Conservation (phyloP, 53 echinoderm and acorn worm species). For the Mesocentrotus franciscanus region DNA sequence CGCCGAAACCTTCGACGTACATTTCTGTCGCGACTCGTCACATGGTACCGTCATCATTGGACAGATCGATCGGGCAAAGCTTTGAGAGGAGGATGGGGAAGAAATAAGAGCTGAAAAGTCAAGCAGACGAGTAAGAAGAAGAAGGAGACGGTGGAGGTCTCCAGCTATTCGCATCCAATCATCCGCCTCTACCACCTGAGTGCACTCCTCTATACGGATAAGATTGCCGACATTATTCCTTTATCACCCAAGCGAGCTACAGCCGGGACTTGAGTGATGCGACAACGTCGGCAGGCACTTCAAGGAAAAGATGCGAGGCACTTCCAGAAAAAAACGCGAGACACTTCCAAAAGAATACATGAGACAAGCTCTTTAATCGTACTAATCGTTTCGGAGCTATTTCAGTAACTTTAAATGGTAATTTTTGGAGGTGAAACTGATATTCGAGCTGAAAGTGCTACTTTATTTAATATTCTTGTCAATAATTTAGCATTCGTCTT, state of each 20-base stretch:
- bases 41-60: neutral
- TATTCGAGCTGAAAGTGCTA: neutral
- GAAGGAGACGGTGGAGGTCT: neutral
- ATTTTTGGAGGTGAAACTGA: neutral
- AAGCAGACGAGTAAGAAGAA: neutral
- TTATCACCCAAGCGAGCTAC: neutral
- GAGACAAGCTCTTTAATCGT: neutral
- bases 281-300: neutral
- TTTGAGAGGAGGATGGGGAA: neutral
- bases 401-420: neutral
- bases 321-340: too few relatives aligned
- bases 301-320: too few relatives aligned
- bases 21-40: neutral
- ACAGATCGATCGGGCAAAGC: neutral
- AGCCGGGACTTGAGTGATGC: neutral
- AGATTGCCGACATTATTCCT: neutral
- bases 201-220: neutral
- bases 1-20: neutral
- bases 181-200: neutral
- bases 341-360: neutral
- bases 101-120: slow-evolving; percentile 4
- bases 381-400: neutral
- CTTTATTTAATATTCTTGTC: neutral
- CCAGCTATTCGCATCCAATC: neutral
- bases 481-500: neutral